Percentiles rank a stretch among this genome's conserved stretches.
Evolutionary conservation across 1,140 invertebrate species (phyloP).

Genomic region (Polypedilum vanderplanki): DNA sequence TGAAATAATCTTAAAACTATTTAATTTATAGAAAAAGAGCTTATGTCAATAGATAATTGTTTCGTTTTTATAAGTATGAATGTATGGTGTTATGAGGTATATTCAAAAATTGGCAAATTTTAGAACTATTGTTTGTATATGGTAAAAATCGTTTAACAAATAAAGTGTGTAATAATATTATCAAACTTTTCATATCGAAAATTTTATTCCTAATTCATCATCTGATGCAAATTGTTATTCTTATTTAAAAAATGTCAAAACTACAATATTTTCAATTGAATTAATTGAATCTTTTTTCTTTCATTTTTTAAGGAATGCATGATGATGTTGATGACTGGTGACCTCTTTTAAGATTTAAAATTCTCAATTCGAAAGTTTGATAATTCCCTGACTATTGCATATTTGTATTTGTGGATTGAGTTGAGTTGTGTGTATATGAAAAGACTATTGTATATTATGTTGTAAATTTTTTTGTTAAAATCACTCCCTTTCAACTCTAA

Average conservation of each 20-base stretch:
- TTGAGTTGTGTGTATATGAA: constrained; percentile 26
- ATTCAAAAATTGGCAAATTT: constrained; percentile 20
- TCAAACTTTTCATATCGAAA: not conserved
- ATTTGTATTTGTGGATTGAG: no score
- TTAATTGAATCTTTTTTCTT: not conserved
- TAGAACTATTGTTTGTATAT: constrained; percentile 26
- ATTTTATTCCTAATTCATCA: not conserved
- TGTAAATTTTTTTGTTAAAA: constrained; percentile 22
- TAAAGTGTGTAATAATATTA: constrained; percentile 5
- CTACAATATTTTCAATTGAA: not conserved
- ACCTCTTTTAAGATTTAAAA: not conserved
- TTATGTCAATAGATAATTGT: not conserved
- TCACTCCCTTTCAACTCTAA: not conserved
- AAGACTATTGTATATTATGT: constrained; percentile 27
- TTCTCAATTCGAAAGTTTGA: not conserved
- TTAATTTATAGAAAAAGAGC: no score
- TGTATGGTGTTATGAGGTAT: constrained; percentile 25
- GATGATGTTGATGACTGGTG: no score
- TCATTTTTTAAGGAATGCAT: no score
- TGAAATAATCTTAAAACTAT: no score
- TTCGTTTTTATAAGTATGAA: not conserved
- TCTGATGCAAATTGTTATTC: not conserved
- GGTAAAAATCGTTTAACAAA: constrained; percentile 19
- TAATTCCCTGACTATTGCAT: constrained; percentile 28
- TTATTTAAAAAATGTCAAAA: not conserved